Base-by-base conservation (phyloP, 2,797 vertebrate genomes). In the Parotocinclus haroldoi region DNA sequence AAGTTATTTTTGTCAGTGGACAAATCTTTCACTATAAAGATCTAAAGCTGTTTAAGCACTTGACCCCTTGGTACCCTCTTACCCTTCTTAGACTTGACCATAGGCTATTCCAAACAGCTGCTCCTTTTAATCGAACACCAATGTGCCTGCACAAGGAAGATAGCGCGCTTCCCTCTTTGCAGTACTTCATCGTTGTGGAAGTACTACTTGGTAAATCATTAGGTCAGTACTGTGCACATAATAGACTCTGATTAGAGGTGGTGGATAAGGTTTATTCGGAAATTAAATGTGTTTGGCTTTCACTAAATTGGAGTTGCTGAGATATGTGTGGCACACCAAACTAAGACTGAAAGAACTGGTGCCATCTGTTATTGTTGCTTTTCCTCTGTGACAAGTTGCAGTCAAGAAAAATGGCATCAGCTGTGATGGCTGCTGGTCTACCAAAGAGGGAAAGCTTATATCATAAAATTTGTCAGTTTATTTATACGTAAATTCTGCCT, bases 81-180 rank as follows among this genome's bases (percentile, higher is more conserved):
- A 53, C 51, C 66, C 42, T 49, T 18, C 58, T 55, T 65, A 65
- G 52, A 16, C 69, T 66, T 57, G 68, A 72, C 71, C 76, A 70
- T 69, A 74, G 71, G 59, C 55, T 7, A n/a, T 59, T 38, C 38
- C 18, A 61, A 69, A 72, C 71, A 63, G 19, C 52, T 55, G 56
- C 37, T 37, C 51, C 42, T 58, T 58, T 27, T 27, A 52, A 69
- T 68, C 50, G 63, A 63, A 76, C 19, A 16, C 58, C n/a, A 27
- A 12, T 19, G 46, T 38, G 63, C 39, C 69, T 71, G 71, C 48
- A 52, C 37, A 38, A 42, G 58, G 17, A 57, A 71, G 74, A 78
- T 71, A 74, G 16, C 36, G 14, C 1, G 42, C 46, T 27, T 37
- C 14, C 57, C 54, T 53, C 61, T 53, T 10, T 54, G 1, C 36